These are phyloP conservation scores for Acanthosepion esculentum DNA, from an alignment of 2,888 invertebrate genomes.

Conservation along the genomic window DNA sequence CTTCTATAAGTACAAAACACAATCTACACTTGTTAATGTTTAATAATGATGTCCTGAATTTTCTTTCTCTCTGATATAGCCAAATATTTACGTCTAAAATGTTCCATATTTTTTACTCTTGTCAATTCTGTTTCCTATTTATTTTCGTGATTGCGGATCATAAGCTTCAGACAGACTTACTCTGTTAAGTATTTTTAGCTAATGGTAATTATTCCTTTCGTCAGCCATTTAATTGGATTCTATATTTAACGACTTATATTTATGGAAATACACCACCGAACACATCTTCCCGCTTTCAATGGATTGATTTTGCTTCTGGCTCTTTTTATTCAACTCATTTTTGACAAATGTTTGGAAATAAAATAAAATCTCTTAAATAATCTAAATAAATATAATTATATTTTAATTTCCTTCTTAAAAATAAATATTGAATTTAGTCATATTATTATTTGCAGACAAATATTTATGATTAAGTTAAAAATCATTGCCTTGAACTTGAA, in stretches of 20 bases:
- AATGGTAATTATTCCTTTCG: not conserved
- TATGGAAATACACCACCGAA: not conserved
- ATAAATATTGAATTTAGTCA: too few species aligned
- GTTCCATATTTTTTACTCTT: not conserved
- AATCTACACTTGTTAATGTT: not conserved
- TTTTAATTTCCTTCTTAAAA: too few species aligned
- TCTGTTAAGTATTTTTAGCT: not conserved
- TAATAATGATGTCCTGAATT: not conserved
- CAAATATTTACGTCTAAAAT: not conserved
- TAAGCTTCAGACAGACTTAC: not conserved
- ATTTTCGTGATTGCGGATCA: not conserved
- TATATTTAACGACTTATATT: not conserved
- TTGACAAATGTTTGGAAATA: too few species aligned
- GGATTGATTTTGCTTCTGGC: not conserved
- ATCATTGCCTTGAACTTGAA: too few species aligned
- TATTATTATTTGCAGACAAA: too few species aligned
- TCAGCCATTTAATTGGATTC: constrained; percentile 8
- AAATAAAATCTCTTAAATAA: too few species aligned
- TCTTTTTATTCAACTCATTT: not conserved
- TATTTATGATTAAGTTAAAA: too few species aligned
- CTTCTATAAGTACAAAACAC: not conserved
- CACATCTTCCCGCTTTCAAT: not conserved
- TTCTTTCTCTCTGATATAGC: not conserved
- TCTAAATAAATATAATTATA: too few species aligned
- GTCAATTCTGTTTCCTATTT: not conserved